A percentile compares a stretch with the other conserved stretches of the same genome.
Conservation (phyloP, 37 sponge, comb jelly and placozoan genomes). For the Beroe forskalii region DNA sequence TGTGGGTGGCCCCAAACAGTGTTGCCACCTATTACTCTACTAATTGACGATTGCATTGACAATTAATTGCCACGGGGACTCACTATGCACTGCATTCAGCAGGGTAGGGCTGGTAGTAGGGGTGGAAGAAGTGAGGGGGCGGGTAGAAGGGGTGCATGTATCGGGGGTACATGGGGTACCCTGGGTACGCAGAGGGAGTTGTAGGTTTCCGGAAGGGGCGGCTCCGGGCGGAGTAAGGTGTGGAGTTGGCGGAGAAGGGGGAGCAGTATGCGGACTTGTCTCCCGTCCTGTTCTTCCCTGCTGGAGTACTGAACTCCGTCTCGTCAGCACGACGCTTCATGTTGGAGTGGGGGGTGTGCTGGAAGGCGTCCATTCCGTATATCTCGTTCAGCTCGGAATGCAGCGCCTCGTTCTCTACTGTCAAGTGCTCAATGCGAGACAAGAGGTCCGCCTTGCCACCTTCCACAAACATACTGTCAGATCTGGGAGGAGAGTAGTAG, state of each 20-base stretch:
- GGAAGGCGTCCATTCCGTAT: slow-evolving; percentile 18
- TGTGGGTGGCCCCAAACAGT: too few species aligned
- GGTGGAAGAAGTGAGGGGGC: not conserved
- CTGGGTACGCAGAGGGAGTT: slow-evolving; percentile 13
- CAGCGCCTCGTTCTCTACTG: slow-evolving; percentile 33
- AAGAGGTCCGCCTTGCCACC: not conserved
- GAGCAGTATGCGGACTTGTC: not conserved
- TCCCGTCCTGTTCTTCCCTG: not conserved
- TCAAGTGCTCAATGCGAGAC: not conserved
- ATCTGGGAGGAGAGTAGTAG: too few species aligned
- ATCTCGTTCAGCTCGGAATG: slow-evolving; percentile 22
- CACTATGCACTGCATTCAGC: not conserved
- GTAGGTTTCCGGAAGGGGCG: not conserved
- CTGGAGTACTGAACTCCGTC: slow-evolving; percentile 1
- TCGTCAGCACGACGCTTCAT: not conserved
- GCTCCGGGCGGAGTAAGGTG: not conserved
- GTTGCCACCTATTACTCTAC: too few species aligned
- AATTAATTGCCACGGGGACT: not conserved
- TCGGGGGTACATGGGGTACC: not conserved
- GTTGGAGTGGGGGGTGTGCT: not conserved
- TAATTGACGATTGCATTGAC: too few species aligned
- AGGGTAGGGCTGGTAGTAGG: not conserved
- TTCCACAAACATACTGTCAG: too few species aligned
- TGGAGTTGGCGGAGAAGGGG: not conserved
- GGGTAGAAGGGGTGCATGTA: not conserved